A percentile compares a stretch with the other conserved stretches of the same genome.
Evolutionary conservation across 2,797 vertebrate species (phyloP).

Genomic region (Apogon talboti): DNA sequence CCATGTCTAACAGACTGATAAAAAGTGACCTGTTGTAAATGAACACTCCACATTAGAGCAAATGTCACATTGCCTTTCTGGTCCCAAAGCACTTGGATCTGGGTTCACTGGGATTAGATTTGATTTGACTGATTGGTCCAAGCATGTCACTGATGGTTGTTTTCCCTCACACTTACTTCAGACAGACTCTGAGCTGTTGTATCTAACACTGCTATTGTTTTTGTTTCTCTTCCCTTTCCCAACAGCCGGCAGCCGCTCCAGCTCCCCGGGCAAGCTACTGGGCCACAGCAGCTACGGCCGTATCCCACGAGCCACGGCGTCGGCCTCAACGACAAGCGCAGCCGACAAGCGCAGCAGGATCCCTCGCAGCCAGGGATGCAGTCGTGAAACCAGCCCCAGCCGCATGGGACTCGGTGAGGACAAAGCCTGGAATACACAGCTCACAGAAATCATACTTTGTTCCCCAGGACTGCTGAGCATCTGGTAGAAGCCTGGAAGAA

Average conservation of each 20-base stretch:
- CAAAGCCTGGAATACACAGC: not conserved
- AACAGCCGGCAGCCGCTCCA: constrained; percentile 95
- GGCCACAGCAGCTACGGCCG: constrained; percentile 89
- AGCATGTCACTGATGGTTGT: constrained; percentile 24
- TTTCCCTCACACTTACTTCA: not conserved
- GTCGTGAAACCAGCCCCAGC: constrained; percentile 95
- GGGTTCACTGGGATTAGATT: constrained; percentile 21
- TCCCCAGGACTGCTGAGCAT: not conserved
- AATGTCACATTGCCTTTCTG: not conserved
- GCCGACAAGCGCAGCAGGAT: constrained; percentile 92
- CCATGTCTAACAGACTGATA: not conserved
- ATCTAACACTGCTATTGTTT: not conserved
- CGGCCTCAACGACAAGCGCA: constrained; percentile 83
- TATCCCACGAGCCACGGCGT: constrained; percentile 84
- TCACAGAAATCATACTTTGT: not conserved
- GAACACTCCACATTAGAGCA: not conserved
- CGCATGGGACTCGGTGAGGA: constrained; percentile 92
- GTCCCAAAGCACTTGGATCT: not conserved
- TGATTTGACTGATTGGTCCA: constrained; percentile 13
- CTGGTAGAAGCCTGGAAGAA: not conserved
- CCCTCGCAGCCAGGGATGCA: constrained; percentile 97
- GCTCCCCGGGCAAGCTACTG: constrained; percentile 94
- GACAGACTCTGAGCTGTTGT: not conserved
- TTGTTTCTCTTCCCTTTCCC: not conserved
- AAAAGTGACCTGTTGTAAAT: not conserved